Conservation (phyloP, 2,797 vertebrate genomes). For the Gadopsis bispinosus region DNA sequence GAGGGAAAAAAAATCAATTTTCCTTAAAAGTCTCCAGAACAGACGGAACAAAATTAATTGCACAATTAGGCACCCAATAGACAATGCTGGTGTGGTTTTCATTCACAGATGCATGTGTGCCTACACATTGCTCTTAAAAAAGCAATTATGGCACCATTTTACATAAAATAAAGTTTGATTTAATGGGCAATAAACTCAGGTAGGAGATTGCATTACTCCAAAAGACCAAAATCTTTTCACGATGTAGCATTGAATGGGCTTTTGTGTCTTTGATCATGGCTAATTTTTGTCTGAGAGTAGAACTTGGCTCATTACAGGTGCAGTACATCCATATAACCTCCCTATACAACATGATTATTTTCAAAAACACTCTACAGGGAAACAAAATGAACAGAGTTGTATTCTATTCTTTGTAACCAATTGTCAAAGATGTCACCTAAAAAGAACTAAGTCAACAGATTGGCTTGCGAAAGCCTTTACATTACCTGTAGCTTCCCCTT, state of each 20-base stretch:
- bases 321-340: not conserved
- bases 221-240: constrained; percentile 83
- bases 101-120: constrained; percentile 92
- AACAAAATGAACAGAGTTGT: constrained; percentile 1
- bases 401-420: constrained; percentile 9
- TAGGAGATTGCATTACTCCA: constrained; percentile 90
- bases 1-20: constrained; percentile 90
- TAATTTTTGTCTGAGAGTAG: constrained; percentile 26
- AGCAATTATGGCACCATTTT: constrained; percentile 94
- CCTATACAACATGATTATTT: constrained; percentile 9
- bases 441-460: constrained; percentile 23
- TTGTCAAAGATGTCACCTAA: constrained; percentile 13
- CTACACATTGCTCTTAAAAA: constrained; percentile 93
- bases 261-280: constrained; percentile 60
- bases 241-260: constrained; percentile 86
- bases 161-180: constrained; percentile 93
- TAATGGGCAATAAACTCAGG: constrained; percentile 95
- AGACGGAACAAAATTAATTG: constrained; percentile 98
- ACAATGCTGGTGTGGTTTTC: constrained; percentile 93
- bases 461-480: constrained; percentile 47
- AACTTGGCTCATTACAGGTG: constrained; percentile 20
- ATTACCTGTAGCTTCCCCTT: constrained; percentile 64
- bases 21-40: constrained; percentile 97
- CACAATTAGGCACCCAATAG: constrained; percentile 94
- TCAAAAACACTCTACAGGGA: not conserved